phyloP scores from a whole-genome alignment of 2,888 invertebrate genomes.

The Schizaphis graminum region DNA sequence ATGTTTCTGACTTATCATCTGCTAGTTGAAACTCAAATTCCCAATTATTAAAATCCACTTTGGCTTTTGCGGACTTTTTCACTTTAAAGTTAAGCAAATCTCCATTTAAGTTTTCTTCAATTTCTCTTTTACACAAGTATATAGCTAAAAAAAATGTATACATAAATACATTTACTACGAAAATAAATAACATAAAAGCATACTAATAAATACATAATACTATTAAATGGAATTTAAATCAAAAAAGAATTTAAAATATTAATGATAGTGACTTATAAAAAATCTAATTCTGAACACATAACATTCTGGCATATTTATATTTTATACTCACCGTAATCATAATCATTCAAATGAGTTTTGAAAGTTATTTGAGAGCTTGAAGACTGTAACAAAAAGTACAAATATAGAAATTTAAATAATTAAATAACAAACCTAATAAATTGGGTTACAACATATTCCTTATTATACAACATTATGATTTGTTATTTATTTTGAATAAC shows the following conservation, averaged over 20 bases:
- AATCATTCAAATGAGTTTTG: neutral
- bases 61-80: neutral
- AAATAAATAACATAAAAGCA: neutral
- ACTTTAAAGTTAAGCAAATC: neutral
- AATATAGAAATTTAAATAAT: neutral
- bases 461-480: neutral
- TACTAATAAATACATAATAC: neutral
- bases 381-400: neutral
- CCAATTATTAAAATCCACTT: neutral
- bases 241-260: neutral
- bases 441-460: neutral
- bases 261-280: neutral
- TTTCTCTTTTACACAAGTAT: neutral
- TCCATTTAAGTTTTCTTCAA: neutral
- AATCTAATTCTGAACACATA: neutral
- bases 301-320: neutral
- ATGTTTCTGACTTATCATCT: neutral
- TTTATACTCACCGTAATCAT: neutral
- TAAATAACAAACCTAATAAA: neutral
- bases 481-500: no score
- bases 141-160: neutral
- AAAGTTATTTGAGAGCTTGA: neutral
- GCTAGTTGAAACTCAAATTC: neutral
- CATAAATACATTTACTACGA: neutral
- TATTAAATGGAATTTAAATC: neutral